phyloP scores from a whole-genome alignment of 1,140 invertebrate species.

The Anthonomus grandis region DNA sequence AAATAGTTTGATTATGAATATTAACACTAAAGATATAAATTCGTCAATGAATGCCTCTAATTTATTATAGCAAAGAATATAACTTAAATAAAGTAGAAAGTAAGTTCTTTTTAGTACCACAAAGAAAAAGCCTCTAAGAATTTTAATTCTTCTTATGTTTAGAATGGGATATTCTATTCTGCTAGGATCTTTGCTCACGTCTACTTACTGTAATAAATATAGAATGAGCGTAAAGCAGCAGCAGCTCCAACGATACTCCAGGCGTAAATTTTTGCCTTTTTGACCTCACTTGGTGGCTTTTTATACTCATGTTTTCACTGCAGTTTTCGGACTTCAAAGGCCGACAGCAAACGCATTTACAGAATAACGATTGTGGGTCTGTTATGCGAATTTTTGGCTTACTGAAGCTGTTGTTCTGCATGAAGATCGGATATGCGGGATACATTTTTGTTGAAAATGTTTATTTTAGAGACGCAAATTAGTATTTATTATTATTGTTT shows the following conservation, averaged over 20 bases:
- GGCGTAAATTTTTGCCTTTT: conserved; percentile 2
- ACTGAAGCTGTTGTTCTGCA: neutral
- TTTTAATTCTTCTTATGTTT: no score
- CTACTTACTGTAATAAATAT: neutral
- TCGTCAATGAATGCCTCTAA: no score
- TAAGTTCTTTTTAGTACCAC: no score
- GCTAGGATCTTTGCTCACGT: neutral
- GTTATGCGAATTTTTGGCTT: no score
- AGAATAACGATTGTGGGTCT: neutral
- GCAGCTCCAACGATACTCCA: neutral
- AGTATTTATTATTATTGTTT: no score
- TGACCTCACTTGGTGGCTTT: neutral
- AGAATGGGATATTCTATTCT: neutral
- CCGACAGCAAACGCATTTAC: neutral
- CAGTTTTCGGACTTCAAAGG: neutral
- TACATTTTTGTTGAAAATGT: neutral
- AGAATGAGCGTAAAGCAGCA: neutral
- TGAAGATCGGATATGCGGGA: neutral
- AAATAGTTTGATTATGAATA: no score
- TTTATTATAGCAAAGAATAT: no score
- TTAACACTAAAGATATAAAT: no score
- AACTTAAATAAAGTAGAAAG: no score
- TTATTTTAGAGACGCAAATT: no score
- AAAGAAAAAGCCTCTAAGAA: no score
- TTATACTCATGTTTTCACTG: neutral